Evolutionary conservation across 2,113 vertebrate species (phyloP), one percentile per base, ranked within the genome.

Genomic region (Himantopus leucocephalus): DNA sequence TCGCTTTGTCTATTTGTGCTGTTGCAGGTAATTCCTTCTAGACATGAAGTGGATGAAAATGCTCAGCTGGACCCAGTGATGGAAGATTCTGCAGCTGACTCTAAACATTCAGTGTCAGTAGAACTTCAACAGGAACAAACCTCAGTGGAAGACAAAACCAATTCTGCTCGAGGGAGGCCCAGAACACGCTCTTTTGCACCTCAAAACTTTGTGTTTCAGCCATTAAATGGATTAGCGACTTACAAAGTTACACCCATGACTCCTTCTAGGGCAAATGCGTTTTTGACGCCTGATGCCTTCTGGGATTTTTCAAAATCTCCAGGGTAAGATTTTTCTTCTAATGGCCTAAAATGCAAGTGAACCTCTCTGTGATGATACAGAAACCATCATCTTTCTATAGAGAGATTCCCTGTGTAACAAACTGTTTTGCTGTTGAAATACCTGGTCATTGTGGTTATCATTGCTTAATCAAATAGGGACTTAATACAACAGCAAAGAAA

Each of bases 121-220:
- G 82, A 80, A 82, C 37, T 73, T 37, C 48, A 88, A 41, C 80
- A 84, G 59, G 73, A 94, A 5, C 55, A 91, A 58, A 62, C 43
- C 15, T 68, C 90, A 43, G 48, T 22, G 24, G 96, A 97, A 94
- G 73, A 39, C 34, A 88, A 91, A 85, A 87, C 8, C 5, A 37
- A 1, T 30, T 60, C 76, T 62, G 34, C 73, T 55, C 73, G 92
- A 55, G 66, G 27, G 37, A 98, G 93, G 70, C 93, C 89, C 41
- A 97, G 97, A 87, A 96, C 67, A 8, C 67, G 76, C 1, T 99
- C 99, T 21, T 99, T 99, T 85, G 99, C 99, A 11, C 99, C 99
- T 16, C 56, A 98, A 6, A 99, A 98, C 92, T 99, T 99, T 63
- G 71, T 98, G 32, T 99, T 99, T 95, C 98, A 99, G 86, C 98